Conservation (phyloP, 2,888 invertebrate genomes). For the Gandaritis pyraliata region DNA sequence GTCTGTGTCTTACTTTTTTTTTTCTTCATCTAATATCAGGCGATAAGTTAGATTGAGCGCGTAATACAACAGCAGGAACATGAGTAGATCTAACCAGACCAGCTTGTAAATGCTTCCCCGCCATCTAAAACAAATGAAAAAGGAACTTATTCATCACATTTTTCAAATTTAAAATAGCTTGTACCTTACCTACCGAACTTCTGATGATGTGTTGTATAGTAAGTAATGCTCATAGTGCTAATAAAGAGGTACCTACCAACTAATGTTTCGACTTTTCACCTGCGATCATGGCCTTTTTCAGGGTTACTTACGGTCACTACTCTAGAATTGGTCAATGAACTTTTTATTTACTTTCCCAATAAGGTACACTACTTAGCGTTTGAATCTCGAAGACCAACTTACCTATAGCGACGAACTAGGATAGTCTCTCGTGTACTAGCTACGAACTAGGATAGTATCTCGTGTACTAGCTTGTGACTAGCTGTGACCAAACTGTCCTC, state of each 20-base stretch:
- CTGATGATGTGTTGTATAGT: no score
- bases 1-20: slow-evolving; percentile 86
- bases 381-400: neutral
- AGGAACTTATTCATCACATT: neutral
- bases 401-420: slow-evolving; percentile 15
- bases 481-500: slow-evolving; percentile 7
- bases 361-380: neutral
- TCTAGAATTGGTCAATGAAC: no score
- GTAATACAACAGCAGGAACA: slow-evolving; percentile 92
- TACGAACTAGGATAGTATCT: slow-evolving; percentile 18
- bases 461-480: slow-evolving; percentile 1
- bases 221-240: no score
- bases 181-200: no score
- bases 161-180: no score
- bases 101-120: slow-evolving; percentile 97
- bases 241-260: no score
- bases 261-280: no score
- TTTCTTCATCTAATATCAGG: slow-evolving; percentile 86
- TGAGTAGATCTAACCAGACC: slow-evolving; percentile 94
- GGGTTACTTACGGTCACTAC: no score
- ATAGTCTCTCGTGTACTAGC: slow-evolving; percentile 17
- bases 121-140: slow-evolving; percentile 89
- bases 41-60: slow-evolving; percentile 91
- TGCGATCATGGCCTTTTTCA: no score
- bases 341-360: no score